Conservation (phyloP, 2,888 invertebrate genomes). For the Drosophila villosipedis region DNA sequence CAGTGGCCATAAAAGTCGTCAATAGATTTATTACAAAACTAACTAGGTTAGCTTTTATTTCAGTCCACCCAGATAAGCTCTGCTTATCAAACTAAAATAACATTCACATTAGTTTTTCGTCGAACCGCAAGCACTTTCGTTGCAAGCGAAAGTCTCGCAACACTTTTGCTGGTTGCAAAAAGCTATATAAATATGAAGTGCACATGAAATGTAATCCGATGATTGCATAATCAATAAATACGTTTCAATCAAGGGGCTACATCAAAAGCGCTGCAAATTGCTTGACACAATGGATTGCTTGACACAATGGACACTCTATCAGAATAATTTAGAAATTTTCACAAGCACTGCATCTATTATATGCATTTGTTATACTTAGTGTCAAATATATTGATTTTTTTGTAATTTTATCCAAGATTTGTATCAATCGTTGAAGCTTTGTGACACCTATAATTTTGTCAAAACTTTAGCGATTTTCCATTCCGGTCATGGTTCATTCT, state of each 20-base stretch:
- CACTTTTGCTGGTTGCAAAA: not conserved
- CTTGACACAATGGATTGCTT: not conserved
- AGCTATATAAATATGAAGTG: not conserved
- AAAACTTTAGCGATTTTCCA: not conserved
- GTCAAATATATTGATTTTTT: not conserved
- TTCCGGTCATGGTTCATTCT: not conserved
- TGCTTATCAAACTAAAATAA: conserved; percentile 22
- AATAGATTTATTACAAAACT: conserved; percentile 37
- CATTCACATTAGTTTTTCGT: not conserved
- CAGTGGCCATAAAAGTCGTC: conserved; percentile 16
- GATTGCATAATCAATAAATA: conserved; percentile 32
- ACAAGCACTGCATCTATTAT: not conserved
- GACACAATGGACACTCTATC: not conserved
- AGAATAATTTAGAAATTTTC: not conserved
- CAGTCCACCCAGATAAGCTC: conserved; percentile 35
- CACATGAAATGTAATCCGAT: not conserved
- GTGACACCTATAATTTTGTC: not conserved
- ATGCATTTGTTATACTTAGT: not conserved
- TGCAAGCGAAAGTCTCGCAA: not conserved
- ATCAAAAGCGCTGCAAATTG: not conserved
- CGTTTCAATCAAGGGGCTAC: not conserved
- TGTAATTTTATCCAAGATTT: not conserved
- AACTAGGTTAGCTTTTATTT: conserved; percentile 41
- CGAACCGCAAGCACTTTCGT: too few relatives aligned
- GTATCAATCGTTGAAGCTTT: not conserved